These are phyloP conservation scores for Scytalopus superciliaris DNA, from an alignment of 2,113 vertebrate genomes.

Conservation along the genomic window DNA sequence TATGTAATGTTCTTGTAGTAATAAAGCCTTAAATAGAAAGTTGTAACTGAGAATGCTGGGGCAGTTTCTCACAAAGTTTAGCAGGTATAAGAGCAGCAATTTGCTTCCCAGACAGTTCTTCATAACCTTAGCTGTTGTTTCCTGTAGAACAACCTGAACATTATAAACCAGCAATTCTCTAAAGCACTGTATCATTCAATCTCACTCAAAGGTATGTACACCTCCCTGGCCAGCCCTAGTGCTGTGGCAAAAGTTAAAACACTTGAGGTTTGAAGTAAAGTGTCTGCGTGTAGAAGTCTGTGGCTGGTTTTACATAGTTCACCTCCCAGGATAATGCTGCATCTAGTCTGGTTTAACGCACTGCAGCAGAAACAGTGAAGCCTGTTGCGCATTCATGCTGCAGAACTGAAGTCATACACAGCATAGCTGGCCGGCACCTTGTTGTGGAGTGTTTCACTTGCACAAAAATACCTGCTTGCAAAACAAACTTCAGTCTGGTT, in stretches of 20 bases:
- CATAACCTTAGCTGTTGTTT: background rate
- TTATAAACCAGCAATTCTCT: background rate
- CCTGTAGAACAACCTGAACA: background rate
- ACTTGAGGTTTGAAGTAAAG: background rate
- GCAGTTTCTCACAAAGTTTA: background rate
- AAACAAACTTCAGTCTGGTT: background rate
- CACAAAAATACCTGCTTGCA: background rate
- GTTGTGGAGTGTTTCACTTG: background rate
- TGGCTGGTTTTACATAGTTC: background rate
- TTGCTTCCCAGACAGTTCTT: background rate
- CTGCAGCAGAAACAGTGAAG: background rate
- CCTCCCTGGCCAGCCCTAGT: background rate
- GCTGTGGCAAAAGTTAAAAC: background rate
- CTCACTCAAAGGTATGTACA: accelerated
- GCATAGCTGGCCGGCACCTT: background rate
- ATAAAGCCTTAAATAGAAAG: background rate
- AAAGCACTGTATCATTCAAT: background rate
- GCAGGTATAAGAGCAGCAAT: background rate
- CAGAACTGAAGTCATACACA: background rate
- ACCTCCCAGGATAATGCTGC: background rate
- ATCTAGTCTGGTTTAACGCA: background rate
- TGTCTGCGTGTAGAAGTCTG: background rate
- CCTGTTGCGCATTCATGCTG: background rate
- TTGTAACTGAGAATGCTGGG: accelerated
- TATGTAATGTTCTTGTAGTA: background rate